These are phyloP conservation scores for Camelus dromedarius DNA, from an alignment of 2,113 vertebrate species.

Conservation along the genomic window DNA sequence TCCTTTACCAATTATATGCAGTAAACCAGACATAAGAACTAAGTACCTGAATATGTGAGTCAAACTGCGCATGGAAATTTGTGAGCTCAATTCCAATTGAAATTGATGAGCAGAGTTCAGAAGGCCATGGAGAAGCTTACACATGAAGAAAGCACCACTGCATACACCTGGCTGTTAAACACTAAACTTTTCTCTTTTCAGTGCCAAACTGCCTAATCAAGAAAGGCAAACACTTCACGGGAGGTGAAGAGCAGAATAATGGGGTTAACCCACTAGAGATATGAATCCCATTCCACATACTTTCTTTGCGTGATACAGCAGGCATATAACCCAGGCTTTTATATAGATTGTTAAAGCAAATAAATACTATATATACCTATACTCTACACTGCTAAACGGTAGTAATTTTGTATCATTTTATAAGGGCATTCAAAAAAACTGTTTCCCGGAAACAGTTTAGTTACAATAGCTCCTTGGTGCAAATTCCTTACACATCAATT, in stretches of 20 bases:
- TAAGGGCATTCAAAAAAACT: slow-evolving; percentile 15
- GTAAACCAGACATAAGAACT: neutral
- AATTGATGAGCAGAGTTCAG: neutral
- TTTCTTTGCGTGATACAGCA: neutral
- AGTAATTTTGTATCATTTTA: slow-evolving; percentile 9
- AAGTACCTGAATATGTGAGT: neutral
- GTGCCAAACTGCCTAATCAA: neutral
- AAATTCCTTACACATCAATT: slow-evolving; percentile 56
- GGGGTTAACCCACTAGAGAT: neutral
- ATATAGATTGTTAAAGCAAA: neutral
- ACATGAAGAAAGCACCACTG: neutral
- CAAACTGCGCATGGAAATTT: neutral
- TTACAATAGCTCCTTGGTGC: neutral
- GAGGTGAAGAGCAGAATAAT: neutral
- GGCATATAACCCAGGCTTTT: neutral
- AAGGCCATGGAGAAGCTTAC: neutral
- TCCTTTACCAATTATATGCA: neutral
- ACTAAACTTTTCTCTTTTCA: neutral
- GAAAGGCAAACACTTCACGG: neutral
- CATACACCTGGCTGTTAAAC: neutral
- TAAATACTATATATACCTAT: neutral
- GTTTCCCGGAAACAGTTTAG: slow-evolving; percentile 17
- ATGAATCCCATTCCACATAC: neutral
- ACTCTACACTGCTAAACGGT: neutral
- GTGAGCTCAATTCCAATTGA: neutral